Percentiles rank a stretch among this genome's conserved stretches.
phyloP scores from a whole-genome alignment of 2,797 vertebrate genomes.

The Coccyzus lansbergi region DNA sequence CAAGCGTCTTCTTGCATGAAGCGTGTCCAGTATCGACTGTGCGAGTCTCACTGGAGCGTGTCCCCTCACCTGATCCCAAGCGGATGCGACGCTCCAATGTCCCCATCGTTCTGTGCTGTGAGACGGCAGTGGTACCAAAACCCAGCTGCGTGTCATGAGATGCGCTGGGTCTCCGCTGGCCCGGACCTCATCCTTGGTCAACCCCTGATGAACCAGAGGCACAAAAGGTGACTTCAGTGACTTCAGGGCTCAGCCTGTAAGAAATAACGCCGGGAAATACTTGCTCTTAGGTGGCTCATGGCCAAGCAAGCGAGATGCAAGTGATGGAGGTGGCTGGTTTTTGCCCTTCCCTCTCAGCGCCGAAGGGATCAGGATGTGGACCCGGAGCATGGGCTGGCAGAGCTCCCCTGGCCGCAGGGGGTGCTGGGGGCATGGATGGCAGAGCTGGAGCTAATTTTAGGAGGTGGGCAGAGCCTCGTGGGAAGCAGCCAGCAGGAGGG shows the following conservation, averaged over 20 bases:
- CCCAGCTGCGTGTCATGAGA: neutral
- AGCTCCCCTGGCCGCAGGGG: neutral
- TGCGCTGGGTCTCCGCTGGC: neutral
- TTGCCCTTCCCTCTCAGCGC: neutral
- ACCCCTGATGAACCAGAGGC: neutral
- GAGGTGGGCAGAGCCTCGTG: constrained; percentile 16
- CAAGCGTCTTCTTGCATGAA: fast-evolving
- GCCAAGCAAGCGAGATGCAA: neutral
- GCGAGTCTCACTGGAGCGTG: fast-evolving
- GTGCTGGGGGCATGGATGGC: neutral
- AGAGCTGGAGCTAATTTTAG: constrained; percentile 57
- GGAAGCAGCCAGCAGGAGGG: neutral
- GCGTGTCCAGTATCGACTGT: neutral
- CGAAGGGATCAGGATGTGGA: fast-evolving
- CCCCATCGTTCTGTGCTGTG: fast-evolving
- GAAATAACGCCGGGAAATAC: neutral
- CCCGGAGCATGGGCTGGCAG: neutral
- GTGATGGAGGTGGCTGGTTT: neutral
- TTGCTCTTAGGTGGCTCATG: neutral
- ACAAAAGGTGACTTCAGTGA: neutral
- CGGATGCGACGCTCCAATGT: neutral
- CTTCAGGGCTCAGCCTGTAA: neutral
- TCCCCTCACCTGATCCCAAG: neutral
- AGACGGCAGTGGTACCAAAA: neutral
- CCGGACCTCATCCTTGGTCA: neutral